Conservation (phyloP, 2,797 vertebrate species). For the Myiotriccus ornatus region DNA sequence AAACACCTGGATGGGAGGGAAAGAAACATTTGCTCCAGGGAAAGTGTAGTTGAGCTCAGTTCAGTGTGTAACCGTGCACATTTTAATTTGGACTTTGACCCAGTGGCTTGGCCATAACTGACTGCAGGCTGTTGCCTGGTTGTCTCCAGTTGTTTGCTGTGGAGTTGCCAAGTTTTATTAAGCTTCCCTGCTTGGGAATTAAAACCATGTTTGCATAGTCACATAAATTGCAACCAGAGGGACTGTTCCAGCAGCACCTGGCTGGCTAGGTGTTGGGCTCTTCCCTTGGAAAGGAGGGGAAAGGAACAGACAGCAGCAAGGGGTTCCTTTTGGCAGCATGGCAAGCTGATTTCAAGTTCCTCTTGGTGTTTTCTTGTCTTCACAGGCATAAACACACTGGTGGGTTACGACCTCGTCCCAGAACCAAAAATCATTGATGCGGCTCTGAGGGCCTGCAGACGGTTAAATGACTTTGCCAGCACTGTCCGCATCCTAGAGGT, state of each 20-base stretch:
- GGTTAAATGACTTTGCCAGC: constrained; percentile 91
- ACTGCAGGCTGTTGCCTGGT: not conserved
- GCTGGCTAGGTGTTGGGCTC: not conserved
- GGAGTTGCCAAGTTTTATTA: not conserved
- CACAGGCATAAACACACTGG: constrained; percentile 91
- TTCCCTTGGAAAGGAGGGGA: not conserved
- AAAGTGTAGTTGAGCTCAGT: not conserved
- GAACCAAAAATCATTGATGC: constrained; percentile 96
- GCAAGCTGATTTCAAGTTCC: not conserved
- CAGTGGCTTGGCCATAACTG: not conserved
- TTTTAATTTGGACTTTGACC: not conserved
- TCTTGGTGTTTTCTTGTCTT: not conserved
- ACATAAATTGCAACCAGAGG: not conserved
- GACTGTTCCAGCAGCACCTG: not conserved
- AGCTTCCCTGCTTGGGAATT: not conserved
- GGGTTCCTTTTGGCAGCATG: not conserved
- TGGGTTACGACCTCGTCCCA: constrained; percentile 93
- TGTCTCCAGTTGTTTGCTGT: not conserved
- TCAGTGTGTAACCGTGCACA: fast-evolving
- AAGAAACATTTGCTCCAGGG: not conserved
- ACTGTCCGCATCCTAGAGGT: constrained; percentile 93
- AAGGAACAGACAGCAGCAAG: not conserved
- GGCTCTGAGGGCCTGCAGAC: constrained; percentile 90
- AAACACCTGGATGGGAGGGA: too few relatives aligned
- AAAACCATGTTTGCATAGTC: not conserved